Evolutionary conservation across 1,140 invertebrate genomes (phyloP).

Genomic region (Zaprionus kolodkinae): DNA sequence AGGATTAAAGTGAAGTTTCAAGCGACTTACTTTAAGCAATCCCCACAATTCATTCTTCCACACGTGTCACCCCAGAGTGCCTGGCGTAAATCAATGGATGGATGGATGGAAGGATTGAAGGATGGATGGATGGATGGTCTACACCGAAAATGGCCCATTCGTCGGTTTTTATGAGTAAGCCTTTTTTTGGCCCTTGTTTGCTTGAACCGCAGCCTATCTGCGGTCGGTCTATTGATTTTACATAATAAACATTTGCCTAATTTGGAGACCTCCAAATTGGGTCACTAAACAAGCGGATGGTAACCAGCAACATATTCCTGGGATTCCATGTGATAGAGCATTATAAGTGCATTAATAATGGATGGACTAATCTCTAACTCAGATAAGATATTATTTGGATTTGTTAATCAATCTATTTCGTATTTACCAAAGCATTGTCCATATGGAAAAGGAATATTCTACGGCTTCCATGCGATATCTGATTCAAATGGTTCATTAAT

Average conservation of each 20-base stretch:
- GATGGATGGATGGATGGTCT: neutral
- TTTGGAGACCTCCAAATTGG: constrained; percentile 48
- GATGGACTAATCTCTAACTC: neutral
- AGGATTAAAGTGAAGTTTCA: constrained; percentile 44
- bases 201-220: neutral
- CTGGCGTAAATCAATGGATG: constrained; percentile 55
- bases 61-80: constrained; percentile 47
- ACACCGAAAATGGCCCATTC: neutral
- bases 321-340: neutral
- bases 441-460: neutral
- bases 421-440: neutral
- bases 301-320: neutral
- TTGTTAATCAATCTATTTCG: neutral
- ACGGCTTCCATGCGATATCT: neutral
- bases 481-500: constrained; percentile 39
- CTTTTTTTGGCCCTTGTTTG: constrained; percentile 1
- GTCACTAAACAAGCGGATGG: constrained; percentile 24
- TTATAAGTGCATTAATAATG: constrained; percentile 20
- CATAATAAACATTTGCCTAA: constrained; percentile 64
- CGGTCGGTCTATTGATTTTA: constrained; percentile 60
- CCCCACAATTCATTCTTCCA: neutral
- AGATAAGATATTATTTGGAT: neutral
- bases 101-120: neutral
- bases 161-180: neutral
- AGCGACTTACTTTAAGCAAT: constrained; percentile 35